Evolutionary conservation across 2,888 invertebrate species (phyloP).

Genomic region (Pheosia tremula): DNA sequence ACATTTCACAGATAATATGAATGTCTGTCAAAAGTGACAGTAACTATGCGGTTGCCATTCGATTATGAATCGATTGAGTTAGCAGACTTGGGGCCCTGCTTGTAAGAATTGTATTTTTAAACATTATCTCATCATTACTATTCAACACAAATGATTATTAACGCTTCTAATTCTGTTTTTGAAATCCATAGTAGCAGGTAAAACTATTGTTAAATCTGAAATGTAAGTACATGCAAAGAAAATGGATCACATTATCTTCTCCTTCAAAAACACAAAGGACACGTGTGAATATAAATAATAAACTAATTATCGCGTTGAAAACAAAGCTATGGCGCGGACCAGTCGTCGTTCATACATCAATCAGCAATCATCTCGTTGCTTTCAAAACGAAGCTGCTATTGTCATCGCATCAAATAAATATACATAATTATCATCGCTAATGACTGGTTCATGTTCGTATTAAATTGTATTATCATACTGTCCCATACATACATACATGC

Average conservation of each 20-base stretch:
- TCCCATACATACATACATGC: slow-evolving; percentile 39
- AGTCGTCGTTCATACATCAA: not conserved
- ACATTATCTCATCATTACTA: too few relatives aligned
- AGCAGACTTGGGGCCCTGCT: too few relatives aligned
- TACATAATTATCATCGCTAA: slow-evolving; percentile 57
- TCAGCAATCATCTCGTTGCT: slow-evolving; percentile 8
- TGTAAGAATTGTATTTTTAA: too few relatives aligned
- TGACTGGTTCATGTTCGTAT: slow-evolving; percentile 51
- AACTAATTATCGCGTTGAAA: not conserved
- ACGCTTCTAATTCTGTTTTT: not conserved
- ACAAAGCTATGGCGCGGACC: not conserved
- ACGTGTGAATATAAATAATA: slow-evolving; percentile 4
- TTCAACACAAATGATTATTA: too few relatives aligned
- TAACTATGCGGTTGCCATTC: too few relatives aligned
- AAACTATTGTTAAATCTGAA: not conserved
- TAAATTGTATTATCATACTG: slow-evolving; percentile 61
- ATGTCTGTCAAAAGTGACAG: too few relatives aligned
- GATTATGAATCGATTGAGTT: too few relatives aligned
- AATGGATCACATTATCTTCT: not conserved
- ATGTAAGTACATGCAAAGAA: not conserved
- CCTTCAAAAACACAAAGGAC: not conserved
- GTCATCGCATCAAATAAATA: slow-evolving; percentile 52
- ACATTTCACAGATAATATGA: too few relatives aligned
- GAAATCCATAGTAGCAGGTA: not conserved
- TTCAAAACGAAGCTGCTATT: slow-evolving; percentile 23